Evolutionary conservation across 2,797 vertebrate species (phyloP).

Genomic region (Pempheris klunzingeri): DNA sequence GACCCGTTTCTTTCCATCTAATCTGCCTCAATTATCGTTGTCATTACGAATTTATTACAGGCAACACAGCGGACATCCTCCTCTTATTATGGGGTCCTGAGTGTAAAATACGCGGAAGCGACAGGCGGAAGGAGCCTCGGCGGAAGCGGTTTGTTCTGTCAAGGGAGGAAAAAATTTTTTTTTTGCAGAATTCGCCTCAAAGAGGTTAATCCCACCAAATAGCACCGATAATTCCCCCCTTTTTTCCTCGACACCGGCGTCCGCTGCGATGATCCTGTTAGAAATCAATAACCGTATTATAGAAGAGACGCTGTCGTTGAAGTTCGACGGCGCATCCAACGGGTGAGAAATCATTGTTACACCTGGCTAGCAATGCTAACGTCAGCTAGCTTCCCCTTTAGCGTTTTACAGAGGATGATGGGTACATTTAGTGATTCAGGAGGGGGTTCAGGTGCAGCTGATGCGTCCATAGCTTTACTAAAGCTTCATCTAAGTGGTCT

Average conservation of each 20-base stretch:
- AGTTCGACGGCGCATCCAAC: slow-evolving; percentile 95
- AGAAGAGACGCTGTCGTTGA: slow-evolving; percentile 94
- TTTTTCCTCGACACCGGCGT: slow-evolving; percentile 52
- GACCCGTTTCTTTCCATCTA: neutral
- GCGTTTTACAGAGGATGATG: neutral
- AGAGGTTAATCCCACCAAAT: slow-evolving; percentile 57
- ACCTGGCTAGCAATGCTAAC: slow-evolving; percentile 76
- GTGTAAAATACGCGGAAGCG: slow-evolving; percentile 84
- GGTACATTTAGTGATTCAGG: neutral
- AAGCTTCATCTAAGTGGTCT: fast-evolving
- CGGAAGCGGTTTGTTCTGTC: slow-evolving; percentile 80
- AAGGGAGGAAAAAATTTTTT: slow-evolving; percentile 69
- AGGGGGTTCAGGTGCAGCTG: fast-evolving
- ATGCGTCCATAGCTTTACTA: no score
- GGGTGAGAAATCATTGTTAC: slow-evolving; percentile 88
- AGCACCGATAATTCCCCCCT: slow-evolving; percentile 32
- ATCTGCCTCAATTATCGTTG: neutral
- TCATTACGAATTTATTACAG: slow-evolving; percentile 58
- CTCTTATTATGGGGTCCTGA: slow-evolving; percentile 65
- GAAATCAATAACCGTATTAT: slow-evolving; percentile 99
- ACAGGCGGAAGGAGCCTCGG: slow-evolving; percentile 80
- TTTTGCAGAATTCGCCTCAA: slow-evolving; percentile 72
- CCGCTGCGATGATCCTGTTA: slow-evolving; percentile 94
- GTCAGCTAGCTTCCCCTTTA: slow-evolving; percentile 56
- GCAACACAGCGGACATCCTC: slow-evolving; percentile 61